A percentile compares a stretch with the other conserved stretches of the same genome.
phyloP scores from a whole-genome alignment of 1,140 invertebrate species.

The Cotesia chilonis region DNA sequence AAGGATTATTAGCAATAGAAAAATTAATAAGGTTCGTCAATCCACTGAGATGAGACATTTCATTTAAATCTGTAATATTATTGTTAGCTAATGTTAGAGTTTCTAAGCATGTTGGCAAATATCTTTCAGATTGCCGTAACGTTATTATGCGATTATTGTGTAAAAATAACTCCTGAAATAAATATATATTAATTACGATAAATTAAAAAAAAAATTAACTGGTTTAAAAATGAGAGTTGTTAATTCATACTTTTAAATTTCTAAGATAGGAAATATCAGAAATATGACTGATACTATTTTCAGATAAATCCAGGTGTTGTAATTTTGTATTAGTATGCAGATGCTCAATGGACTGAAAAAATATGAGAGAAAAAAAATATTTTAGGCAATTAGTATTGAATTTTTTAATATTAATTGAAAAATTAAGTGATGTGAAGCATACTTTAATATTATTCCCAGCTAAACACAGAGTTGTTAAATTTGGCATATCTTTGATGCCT shows the following conservation, averaged over 20 bases:
- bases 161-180: constrained; percentile 81
- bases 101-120: constrained; percentile 78
- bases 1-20: constrained; percentile 87
- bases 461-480: constrained; percentile 80
- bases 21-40: constrained; percentile 80
- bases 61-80: constrained; percentile 85
- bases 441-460: constrained; percentile 79
- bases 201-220: neutral
- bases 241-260: constrained; percentile 74
- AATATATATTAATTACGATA: constrained; percentile 35
- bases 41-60: constrained; percentile 82
- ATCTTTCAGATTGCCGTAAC: constrained; percentile 81
- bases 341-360: constrained; percentile 83
- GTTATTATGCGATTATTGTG: constrained; percentile 87
- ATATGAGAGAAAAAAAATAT: constrained; percentile 32
- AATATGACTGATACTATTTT: constrained; percentile 86
- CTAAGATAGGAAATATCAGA: constrained; percentile 85
- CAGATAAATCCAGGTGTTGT: constrained; percentile 85
- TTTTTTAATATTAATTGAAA: neutral
- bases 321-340: constrained; percentile 81
- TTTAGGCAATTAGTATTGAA: constrained; percentile 5
- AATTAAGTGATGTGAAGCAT: constrained; percentile 36
- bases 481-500: constrained; percentile 83
- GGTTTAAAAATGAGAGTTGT: constrained; percentile 1
- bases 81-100: constrained; percentile 86